Base-by-base conservation (phyloP, 1,140 invertebrate genomes). In the Drosophila pachea region DNA sequence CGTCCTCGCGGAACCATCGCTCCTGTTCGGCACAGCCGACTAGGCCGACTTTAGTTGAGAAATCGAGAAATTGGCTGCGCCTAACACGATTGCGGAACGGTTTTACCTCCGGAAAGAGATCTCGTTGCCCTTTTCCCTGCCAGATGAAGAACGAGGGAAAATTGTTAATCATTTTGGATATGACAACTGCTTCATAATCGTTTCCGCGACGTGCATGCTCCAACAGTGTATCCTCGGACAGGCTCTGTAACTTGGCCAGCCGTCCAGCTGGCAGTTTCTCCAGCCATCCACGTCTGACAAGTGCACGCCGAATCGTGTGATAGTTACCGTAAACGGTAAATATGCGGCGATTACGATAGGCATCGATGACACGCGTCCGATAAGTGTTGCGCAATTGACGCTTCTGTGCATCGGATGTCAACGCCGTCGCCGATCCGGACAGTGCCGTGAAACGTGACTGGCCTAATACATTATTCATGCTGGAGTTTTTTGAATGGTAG, bases 31-130 rank as follows among this genome's bases (percentile, higher is more conserved):
- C 89, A 8, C 91, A 91, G 4, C 91, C 90, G 55, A 92, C 92
- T 14, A 93, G 82, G 0, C 93, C 93, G 63, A 92, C 90, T 76
- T 93, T 93, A 2, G 91, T 91, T 6, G 92, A 91, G 88, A 93
- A 93, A 59, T 90, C 83, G 16, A 91, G 89, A 36, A 91, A 89
- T 33, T 89, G 90, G 73, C 91, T 90, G 58, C 91, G 88, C 54
- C 86, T 52, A 1, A 93, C 91, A 9, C 89, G 87, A 72, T 93
- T 93, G 4, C 92, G 89, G n/a, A 91, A 90, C 36, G 78, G 88
- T 54, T 83, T 90, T 65, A 71, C 89, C 64, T 78, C 89, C 9
- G 72, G 82, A 75, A 69, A 91, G 68, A 78, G 29, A 36, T 89
- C 88, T 0, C 73, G 68, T 11, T 78, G 72, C 0, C 31, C 68